These are phyloP conservation scores for Amniataba percoides DNA, from an alignment of 2,797 vertebrate species.

Conservation along the genomic window DNA sequence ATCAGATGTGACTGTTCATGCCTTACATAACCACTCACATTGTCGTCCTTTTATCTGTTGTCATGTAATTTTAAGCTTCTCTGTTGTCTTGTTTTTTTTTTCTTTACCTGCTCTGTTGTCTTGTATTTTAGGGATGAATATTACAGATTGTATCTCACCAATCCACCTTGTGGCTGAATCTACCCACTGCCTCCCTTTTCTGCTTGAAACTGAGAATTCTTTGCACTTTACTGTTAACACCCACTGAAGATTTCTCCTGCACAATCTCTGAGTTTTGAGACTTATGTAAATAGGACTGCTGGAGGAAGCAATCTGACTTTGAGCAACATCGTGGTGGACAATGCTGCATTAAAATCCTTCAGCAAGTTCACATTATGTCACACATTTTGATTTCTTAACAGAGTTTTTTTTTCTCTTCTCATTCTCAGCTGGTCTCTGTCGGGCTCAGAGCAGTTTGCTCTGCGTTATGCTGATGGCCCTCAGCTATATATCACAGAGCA, in stretches of 20 bases:
- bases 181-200: slow-evolving; percentile 51
- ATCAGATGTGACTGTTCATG: slow-evolving; percentile 19
- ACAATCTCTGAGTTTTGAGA: slow-evolving; percentile 46
- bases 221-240: slow-evolving; percentile 59
- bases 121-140: slow-evolving; percentile 11
- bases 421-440: slow-evolving; percentile 93
- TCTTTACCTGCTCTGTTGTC: slow-evolving; percentile 8
- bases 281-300: slow-evolving; percentile 55
- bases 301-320: slow-evolving; percentile 52
- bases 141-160: slow-evolving; percentile 27
- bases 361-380: slow-evolving; percentile 5
- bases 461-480: slow-evolving; percentile 96
- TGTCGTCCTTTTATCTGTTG: not conserved
- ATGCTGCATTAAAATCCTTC: slow-evolving; percentile 32
- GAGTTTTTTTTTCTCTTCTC: slow-evolving; percentile 22
- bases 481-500: slow-evolving; percentile 99
- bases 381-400: slow-evolving; percentile 14
- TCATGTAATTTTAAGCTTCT: not conserved
- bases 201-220: slow-evolving; percentile 49
- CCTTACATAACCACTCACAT: slow-evolving; percentile 47
- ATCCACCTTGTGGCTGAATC: slow-evolving; percentile 43
- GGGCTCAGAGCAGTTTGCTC: slow-evolving; percentile 95
- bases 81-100: not conserved
- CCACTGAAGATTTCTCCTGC: slow-evolving; percentile 64
- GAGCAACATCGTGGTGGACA: slow-evolving; percentile 53